Evolutionary conservation across 2,797 vertebrate genomes (phyloP).

Genomic region (Danio aesculapii): DNA sequence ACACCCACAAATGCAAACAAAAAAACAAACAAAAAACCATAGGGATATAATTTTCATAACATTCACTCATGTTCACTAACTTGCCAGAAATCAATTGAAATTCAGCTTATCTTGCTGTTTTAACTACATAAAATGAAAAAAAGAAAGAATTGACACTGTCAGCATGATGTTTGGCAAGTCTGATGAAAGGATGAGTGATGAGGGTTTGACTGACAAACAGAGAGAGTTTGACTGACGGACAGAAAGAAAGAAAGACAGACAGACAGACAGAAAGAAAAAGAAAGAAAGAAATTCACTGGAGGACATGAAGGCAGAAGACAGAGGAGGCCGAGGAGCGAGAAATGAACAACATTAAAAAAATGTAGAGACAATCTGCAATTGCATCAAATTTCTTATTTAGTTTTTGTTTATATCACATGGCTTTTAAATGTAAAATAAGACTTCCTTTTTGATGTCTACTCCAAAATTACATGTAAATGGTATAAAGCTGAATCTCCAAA

Average conservation of each 20-base stretch:
- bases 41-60: constrained; percentile 72
- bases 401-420: neutral
- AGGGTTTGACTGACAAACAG: constrained; percentile 41
- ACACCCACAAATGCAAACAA: constrained; percentile 42
- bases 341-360: constrained; percentile 27
- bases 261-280: constrained; percentile 4
- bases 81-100: constrained; percentile 72
- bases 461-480: neutral
- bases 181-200: constrained; percentile 82
- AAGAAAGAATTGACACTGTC: constrained; percentile 45
- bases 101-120: constrained; percentile 34
- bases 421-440: neutral
- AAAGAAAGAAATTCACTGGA: neutral
- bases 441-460: neutral
- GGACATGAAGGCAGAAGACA: constrained; percentile 5
- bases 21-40: constrained; percentile 63
- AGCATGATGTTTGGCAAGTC: constrained; percentile 80
- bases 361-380: constrained; percentile 19
- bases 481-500: neutral
- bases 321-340: constrained; percentile 29
- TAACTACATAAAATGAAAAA: constrained; percentile 23
- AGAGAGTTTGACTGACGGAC: constrained; percentile 33
- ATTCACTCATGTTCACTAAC: constrained; percentile 81
- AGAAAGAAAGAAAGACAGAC: neutral
- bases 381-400: neutral